These are phyloP conservation scores for Xylota segnis DNA, from an alignment of 2,888 invertebrate species.

Conservation along the genomic window DNA sequence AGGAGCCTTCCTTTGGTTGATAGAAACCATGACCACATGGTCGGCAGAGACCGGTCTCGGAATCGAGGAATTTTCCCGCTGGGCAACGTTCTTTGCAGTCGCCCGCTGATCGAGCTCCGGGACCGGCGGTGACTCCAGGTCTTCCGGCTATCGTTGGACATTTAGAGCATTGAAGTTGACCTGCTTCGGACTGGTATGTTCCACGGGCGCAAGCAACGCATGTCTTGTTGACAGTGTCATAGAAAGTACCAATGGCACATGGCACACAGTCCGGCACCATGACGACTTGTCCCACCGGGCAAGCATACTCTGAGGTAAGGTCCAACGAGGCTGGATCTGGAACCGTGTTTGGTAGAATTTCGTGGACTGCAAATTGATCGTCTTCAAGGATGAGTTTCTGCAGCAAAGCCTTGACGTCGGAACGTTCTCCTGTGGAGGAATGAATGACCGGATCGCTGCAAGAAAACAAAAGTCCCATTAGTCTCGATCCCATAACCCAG, in stretches of 20 bases:
- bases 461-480: neutral
- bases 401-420: conserved; percentile 92
- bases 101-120: conserved; percentile 94
- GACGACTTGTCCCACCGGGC: conserved; percentile 96
- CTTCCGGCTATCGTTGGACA: conserved; percentile 97
- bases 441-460: conserved; percentile 95
- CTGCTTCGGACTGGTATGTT: conserved; percentile 96
- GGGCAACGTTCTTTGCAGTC: conserved; percentile 97
- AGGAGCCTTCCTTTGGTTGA: conserved; percentile 95
- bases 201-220: conserved; percentile 95
- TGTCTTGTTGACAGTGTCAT: conserved; percentile 90
- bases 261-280: conserved; percentile 97
- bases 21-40: conserved; percentile 98
- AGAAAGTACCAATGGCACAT: conserved; percentile 96
- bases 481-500: neutral
- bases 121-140: conserved; percentile 93
- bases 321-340: conserved; percentile 95
- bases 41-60: conserved; percentile 93
- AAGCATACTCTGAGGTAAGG: conserved; percentile 96
- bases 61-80: conserved; percentile 97
- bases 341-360: conserved; percentile 96
- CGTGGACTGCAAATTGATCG: conserved; percentile 96
- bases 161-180: conserved; percentile 93
- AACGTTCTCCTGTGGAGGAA: conserved; percentile 93
- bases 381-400: conserved; percentile 96